Evolutionary conservation across 2,797 vertebrate species (phyloP), one percentile per base, ranked within the genome.

Genomic region (Sebastes oblongus): DNA sequence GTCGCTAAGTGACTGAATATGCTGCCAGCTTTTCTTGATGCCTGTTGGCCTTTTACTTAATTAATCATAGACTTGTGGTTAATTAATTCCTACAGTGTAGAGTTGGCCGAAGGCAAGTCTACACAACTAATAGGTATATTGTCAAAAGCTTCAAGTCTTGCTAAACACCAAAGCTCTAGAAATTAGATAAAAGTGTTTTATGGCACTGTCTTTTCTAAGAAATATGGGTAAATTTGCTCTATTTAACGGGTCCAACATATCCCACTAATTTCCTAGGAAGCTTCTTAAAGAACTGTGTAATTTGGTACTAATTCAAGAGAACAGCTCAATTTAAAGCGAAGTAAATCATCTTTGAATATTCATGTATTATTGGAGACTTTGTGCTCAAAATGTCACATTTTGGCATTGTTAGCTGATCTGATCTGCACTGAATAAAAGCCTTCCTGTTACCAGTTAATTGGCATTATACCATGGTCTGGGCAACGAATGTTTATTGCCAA

Each of bases 61-160:
- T 78, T 52, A 66, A 67, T 42, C 29, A 77, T 11, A 46, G 3
- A 65, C 74, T 34, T 32, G n/a, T 68, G 69, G 27, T 59, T 69
- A 14, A 80, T 78, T 60, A 16, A 59, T 62, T 70, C 27, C 24
- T 50, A 20, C 64, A 60, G 8, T 61, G 24, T 30, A 30, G 6
- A 81, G 36, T 34, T 29, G 9, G 69, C 8, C 46, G 46, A 60
- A 36, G 34, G 16, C 24, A 74, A 46, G 16, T 30, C 22, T 27
- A 20, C 20, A 20, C 7, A 9, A 16, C 34, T 24, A 29, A 71
- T 29, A 13, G 34, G 14, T 20, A 24, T 10, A 55, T 12, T 16
- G n/a, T 54, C 13, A 58, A 71, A 75, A 39, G 9, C 29, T 34
- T 70, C 9, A 42, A 20, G 65, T 70, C 22, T 69, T 69, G 55